phyloP scores from a whole-genome alignment of 2,888 invertebrate species.

The Oscheius myriophilus region DNA sequence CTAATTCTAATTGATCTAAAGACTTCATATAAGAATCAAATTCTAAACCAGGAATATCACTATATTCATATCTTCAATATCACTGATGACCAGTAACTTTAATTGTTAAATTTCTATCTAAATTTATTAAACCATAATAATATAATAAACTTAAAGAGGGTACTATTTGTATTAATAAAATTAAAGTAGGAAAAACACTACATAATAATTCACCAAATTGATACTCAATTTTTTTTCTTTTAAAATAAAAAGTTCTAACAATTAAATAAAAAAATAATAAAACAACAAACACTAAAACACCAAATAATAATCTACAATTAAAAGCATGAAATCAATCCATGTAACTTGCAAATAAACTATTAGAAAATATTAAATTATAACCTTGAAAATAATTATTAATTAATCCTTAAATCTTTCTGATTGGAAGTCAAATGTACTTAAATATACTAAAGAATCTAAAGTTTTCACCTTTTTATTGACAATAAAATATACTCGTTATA shows the following conservation, averaged over 20 bases:
- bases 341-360: slow-evolving; percentile 54
- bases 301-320: too few relatives aligned
- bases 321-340: slow-evolving; percentile 58
- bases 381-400: slow-evolving; percentile 57
- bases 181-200: slow-evolving; percentile 66
- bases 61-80: slow-evolving; percentile 71
- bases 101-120: slow-evolving; percentile 64
- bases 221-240: too few relatives aligned
- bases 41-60: slow-evolving; percentile 67
- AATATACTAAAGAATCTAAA: slow-evolving; percentile 57
- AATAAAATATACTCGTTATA: too few relatives aligned
- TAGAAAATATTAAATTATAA: slow-evolving; percentile 56
- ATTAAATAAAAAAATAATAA: slow-evolving; percentile 52
- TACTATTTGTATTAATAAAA: slow-evolving; percentile 66
- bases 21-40: slow-evolving; percentile 71
- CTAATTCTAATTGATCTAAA: slow-evolving; percentile 57
- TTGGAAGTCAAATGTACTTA: slow-evolving; percentile 60
- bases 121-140: slow-evolving; percentile 68
- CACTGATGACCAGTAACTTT: slow-evolving; percentile 71
- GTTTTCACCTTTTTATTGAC: slow-evolving; percentile 54
- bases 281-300: slow-evolving; percentile 55
- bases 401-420: slow-evolving; percentile 53
- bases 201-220: slow-evolving; percentile 62
- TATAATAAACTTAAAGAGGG: slow-evolving; percentile 63
- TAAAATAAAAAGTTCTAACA: slow-evolving; percentile 46